Conservation (phyloP, 2,888 invertebrate genomes). For the Erannis defoliaria region DNA sequence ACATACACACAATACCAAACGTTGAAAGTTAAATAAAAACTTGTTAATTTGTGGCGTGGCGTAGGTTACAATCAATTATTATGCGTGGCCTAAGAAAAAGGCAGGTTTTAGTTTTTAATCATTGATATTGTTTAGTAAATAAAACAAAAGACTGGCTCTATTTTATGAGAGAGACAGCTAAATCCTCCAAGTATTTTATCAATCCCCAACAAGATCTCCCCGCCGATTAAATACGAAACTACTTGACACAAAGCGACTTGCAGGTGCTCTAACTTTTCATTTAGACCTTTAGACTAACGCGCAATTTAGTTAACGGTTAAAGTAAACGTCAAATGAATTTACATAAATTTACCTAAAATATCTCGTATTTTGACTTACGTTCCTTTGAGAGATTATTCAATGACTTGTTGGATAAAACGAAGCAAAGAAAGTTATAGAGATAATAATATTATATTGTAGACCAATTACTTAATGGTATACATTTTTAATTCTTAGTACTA, state of each 20-base stretch:
- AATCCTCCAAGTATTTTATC: no score
- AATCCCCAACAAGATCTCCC: not conserved
- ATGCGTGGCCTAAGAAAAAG: no score
- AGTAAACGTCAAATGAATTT: constrained; percentile 18
- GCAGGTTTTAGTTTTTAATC: no score
- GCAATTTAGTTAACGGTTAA: constrained; percentile 2
- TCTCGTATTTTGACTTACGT: constrained; percentile 6
- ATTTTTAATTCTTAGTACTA: no score
- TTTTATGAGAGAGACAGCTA: no score
- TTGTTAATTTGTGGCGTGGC: no score
- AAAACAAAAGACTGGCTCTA: not conserved
- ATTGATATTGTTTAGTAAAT: no score
- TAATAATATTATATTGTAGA: no score
- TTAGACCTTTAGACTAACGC: constrained; percentile 1
- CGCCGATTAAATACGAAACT: not conserved
- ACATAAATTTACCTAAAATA: constrained; percentile 12
- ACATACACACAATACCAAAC: no score
- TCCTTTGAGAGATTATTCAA: constrained; percentile 5
- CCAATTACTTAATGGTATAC: no score
- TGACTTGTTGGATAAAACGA: not conserved
- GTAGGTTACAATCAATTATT: no score
- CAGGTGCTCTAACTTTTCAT: constrained; percentile 7
- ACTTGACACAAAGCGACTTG: not conserved
- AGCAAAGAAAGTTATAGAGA: not conserved
- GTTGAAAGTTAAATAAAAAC: no score